Evolutionary conservation across 2,888 invertebrate genomes (phyloP).

Genomic region (Drosophila kokeensis): DNA sequence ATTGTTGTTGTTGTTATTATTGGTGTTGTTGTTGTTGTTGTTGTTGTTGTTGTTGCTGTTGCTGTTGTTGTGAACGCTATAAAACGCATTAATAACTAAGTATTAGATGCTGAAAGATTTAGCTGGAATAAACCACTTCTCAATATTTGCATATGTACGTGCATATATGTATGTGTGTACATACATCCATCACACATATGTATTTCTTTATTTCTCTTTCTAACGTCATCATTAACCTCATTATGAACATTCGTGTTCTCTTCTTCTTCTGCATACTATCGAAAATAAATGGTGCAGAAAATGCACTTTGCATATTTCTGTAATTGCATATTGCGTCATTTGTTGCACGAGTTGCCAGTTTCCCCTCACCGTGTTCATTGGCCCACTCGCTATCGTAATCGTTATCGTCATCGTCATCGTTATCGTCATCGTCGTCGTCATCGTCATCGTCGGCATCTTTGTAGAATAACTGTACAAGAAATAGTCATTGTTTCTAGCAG

Average conservation of each 20-base stretch:
- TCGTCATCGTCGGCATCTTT: conserved; percentile 12
- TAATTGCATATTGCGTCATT: conserved; percentile 52
- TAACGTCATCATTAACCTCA: conserved; percentile 33
- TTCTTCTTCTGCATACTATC: conserved; percentile 27
- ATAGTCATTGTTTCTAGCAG: conserved; percentile 6
- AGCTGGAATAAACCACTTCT: conserved; percentile 23
- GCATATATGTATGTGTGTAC: not conserved
- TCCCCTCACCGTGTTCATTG: not conserved
- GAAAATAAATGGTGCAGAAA: conserved; percentile 60
- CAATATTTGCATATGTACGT: not conserved
- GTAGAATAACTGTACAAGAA: conserved; percentile 10
- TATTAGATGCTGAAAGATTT: conserved; percentile 48
- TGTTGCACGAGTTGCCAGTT: not conserved
- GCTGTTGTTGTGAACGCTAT: conserved; percentile 24
- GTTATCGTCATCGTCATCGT: not conserved
- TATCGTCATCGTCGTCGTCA: not conserved
- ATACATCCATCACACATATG: not conserved
- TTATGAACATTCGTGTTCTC: conserved; percentile 10
- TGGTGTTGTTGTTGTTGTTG: conserved; percentile 11
- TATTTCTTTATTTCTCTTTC: not conserved
- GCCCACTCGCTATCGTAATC: not conserved
- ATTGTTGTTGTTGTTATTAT: conserved; percentile 28
- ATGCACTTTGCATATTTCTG: conserved; percentile 45
- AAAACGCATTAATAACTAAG: conserved; percentile 59
- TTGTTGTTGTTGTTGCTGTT: conserved; percentile 21